Base-by-base conservation (phyloP, 2,113 vertebrate genomes). In the Diglossa brunneiventris region DNA sequence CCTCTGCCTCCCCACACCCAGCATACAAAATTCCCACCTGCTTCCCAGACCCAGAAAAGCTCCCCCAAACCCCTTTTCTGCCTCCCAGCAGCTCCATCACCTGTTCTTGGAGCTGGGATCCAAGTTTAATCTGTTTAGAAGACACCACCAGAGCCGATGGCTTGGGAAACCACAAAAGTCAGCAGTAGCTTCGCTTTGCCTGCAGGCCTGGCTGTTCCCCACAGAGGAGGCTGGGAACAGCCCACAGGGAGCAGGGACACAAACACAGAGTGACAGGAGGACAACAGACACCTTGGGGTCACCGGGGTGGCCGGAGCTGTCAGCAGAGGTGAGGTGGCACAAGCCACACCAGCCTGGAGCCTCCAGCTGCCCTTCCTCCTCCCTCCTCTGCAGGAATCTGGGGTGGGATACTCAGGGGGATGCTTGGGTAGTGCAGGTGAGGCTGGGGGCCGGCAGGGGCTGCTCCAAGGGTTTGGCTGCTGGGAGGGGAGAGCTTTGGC, bases 101-200 rank as follows among this genome's bases (percentile, higher is more conserved):
- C 47, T 1, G 2, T 15, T 63, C 33, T 2, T 3, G 3, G n/a
- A n/a, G 44, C 44, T 33, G 66, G 31, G 17, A 35, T 37, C 75
- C 28, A 11, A 20, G 21, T 62, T 77, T 12, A 15, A 59, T 35
- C 37, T 62, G 30, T 59, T 75, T 12, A 27, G 74, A 37, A 69
- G 78, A 31, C 17, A 2, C 59, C 33, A 28, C 15, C 9, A 15
- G 46, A 64, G 39, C 30, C 0, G 0, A 10, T 0, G 8, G 73
- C 68, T 67, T 30, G 24, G 69, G 82, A 58, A 42, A 78, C 37
- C 10, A 31, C 59, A 26, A 0, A 44, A 73, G 26, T 62, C 15
- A 8, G n/a, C 74, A 62, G 31, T 0, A 35, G 56, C 37, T 85
- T 56, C 69, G 37, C 61, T 82, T 52, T 53, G 86, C 86, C 94